Base-by-base conservation (phyloP, 1,140 invertebrate genomes). In the Mycetomoellerius zeteki region DNA sequence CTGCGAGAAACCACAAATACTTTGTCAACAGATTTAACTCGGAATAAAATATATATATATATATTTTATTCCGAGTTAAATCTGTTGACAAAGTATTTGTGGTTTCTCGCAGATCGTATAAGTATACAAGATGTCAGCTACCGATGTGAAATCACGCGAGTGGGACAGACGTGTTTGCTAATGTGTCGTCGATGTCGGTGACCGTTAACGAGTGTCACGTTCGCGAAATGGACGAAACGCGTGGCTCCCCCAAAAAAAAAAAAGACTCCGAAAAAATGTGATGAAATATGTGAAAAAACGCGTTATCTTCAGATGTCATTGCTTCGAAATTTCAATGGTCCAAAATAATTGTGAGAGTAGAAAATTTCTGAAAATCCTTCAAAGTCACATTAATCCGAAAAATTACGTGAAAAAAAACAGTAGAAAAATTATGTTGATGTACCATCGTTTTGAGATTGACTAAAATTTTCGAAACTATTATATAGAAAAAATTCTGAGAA, bases 141-240 rank as follows among this genome's bases (percentile, higher is more conserved):
- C 27, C 43, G 30, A 65, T 3, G 21, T 65, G 24, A 64, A 78
- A 78, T 78, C 3, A 19, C n/a, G 58, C 78, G 21, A 21, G 52
- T 12, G 56, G n/a, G 30, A 77, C 50, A 21, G 12, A 7, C 33
- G 16, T 37, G 21, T 56, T 81, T 58, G 65, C 27, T 71, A 81
- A 72, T 81, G 52, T 52, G 24, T 56, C 52, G 33, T 58, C 64
- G 50, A 56, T 81, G 77, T 81, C 58, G 77, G 62, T 80, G 27
- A n/a, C 21, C 50, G 33, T 71, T 67, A 71, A 71, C 64, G 64
- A 81, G 64, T 33, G 64, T 54, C 19, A 71, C 64, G 62, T 80
- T 67, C 16, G 64, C 78, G 65, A 27, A 19, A 58, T 43, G 65
- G 21, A 64, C 16, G 78, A 43, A 72, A 81, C 21, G 16, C 19